These are phyloP conservation scores for Dexiosoma caninum DNA, from an alignment of 2,888 invertebrate species.

Conservation along the genomic window DNA sequence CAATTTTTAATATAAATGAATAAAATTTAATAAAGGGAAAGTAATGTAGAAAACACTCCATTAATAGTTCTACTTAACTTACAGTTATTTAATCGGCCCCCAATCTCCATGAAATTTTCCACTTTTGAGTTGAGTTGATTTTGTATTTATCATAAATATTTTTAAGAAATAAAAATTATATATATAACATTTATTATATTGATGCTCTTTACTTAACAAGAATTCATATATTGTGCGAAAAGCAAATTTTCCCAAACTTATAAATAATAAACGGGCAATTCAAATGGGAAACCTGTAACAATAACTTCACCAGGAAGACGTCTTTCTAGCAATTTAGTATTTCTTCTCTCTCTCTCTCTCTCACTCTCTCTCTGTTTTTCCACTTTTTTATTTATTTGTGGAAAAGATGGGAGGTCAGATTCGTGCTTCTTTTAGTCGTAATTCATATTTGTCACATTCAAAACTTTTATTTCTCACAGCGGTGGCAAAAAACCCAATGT, in stretches of 20 bases:
- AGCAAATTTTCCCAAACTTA: conserved; percentile 17
- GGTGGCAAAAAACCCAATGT: background rate
- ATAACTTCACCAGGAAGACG: background rate
- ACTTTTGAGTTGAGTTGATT: too few species aligned
- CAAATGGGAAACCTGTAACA: conserved; percentile 2
- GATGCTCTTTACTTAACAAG: background rate
- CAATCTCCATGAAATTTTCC: too few species aligned
- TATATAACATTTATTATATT: background rate
- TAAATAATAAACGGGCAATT: conserved; percentile 9
- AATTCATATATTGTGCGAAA: background rate
- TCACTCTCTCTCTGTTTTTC: background rate
- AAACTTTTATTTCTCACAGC: conserved; percentile 31
- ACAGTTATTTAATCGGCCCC: too few species aligned
- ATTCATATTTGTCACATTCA: conserved; percentile 58
- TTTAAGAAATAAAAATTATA: background rate
- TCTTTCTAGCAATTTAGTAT: conserved; percentile 21
- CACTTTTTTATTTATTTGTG: background rate
- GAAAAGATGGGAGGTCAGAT: background rate
- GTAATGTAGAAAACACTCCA: too few species aligned
- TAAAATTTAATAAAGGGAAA: too few species aligned
- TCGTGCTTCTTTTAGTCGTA: conserved; percentile 39
- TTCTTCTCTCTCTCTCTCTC: too few species aligned
- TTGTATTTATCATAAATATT: too few species aligned
- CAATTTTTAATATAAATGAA: too few species aligned
- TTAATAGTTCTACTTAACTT: too few species aligned